Conservation (phyloP, 2,888 invertebrate species). For the Lobophora halterata region DNA sequence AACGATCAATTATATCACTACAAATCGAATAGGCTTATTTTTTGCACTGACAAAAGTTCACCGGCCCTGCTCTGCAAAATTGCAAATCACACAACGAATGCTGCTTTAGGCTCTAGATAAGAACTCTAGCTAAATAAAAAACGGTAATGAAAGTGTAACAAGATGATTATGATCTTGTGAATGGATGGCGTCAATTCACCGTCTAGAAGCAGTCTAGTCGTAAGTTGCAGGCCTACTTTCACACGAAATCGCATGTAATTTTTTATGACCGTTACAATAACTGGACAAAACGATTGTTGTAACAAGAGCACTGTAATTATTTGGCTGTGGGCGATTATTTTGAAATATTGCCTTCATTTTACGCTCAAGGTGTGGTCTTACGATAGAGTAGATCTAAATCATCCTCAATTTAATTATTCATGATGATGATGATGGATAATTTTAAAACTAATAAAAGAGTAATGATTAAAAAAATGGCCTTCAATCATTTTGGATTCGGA, state of each 20-base stretch:
- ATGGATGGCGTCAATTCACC: slow-evolving; percentile 23
- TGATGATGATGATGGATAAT: too few relatives aligned
- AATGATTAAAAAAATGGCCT: too few relatives aligned
- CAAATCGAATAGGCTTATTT: slow-evolving; percentile 16
- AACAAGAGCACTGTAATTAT: slow-evolving; percentile 57
- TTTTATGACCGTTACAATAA: slow-evolving; percentile 62
- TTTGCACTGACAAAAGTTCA: slow-evolving; percentile 21
- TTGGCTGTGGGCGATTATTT: slow-evolving; percentile 46
- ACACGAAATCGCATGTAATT: slow-evolving; percentile 51
- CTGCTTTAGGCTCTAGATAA: not conserved
- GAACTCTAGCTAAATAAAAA: slow-evolving; percentile 6
- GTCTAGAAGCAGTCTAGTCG: slow-evolving; percentile 73
- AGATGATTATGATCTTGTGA: slow-evolving; percentile 3
- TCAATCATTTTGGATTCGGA: too few relatives aligned
- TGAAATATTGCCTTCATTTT: slow-evolving; percentile 40
- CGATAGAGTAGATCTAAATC: too few relatives aligned
- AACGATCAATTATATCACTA: slow-evolving; percentile 17
- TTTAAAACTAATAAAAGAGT: too few relatives aligned
- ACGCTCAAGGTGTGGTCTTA: slow-evolving; percentile 35
- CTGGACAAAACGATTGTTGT: slow-evolving; percentile 61
- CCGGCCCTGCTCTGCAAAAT: slow-evolving; percentile 8
- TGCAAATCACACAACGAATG: slow-evolving; percentile 5
- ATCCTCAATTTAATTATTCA: too few relatives aligned
- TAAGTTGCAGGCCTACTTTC: slow-evolving; percentile 71
- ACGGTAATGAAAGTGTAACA: slow-evolving; percentile 32